Conservation (phyloP, 2,888 invertebrate genomes). For the Eulithis testata region DNA sequence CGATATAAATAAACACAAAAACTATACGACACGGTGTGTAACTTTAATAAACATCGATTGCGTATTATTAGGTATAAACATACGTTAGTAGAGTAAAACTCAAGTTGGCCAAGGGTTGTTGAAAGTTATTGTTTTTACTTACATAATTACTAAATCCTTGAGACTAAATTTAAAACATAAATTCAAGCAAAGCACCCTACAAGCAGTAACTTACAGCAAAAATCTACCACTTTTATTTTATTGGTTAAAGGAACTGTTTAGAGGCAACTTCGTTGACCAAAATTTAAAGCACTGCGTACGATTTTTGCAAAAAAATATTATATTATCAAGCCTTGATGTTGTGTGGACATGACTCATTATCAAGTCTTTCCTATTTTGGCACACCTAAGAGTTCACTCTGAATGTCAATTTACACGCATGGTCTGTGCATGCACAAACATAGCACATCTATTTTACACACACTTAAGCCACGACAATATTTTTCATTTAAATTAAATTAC, state of each 20-base stretch:
- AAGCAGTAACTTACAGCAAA: no score
- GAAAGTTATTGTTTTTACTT: no score
- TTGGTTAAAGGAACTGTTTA: not conserved
- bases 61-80: no score
- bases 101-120: no score
- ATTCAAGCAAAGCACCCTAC: no score
- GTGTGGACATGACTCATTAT: conserved; percentile 34
- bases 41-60: not conserved
- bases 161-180: no score
- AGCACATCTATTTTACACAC: not conserved
- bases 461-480: not conserved
- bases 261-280: not conserved
- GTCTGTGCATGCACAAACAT: conserved; percentile 13
- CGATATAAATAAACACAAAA: conserved; percentile 8
- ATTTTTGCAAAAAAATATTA: conserved; percentile 10
- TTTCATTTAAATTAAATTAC: not conserved
- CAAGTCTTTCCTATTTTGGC: conserved; percentile 34
- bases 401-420: conserved; percentile 34
- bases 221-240: not conserved
- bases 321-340: not conserved
- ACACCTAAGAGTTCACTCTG: conserved; percentile 35
- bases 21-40: not conserved
- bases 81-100: no score
- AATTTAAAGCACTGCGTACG: conserved; percentile 1
- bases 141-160: no score